Evolutionary conservation across 2,113 vertebrate species (phyloP), one percentile per base, ranked within the genome.

Genomic region (Pachycephala philippinensis): DNA sequence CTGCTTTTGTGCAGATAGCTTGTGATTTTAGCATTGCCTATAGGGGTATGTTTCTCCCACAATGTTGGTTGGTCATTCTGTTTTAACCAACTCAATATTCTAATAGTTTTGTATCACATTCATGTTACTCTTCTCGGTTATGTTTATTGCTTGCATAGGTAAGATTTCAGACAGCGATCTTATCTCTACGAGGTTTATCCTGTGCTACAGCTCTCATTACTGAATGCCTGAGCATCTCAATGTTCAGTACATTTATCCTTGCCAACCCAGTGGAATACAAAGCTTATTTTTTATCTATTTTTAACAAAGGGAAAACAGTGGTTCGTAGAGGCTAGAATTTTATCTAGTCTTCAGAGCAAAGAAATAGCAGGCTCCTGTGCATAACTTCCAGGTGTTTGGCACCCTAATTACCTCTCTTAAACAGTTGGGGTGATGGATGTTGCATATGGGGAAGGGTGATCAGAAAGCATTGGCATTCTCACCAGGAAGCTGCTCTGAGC

Each of bases 1-100:
- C 49, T 92, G 75, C 30, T 77, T 87, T 68, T 83, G 15, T 88
- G 44, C 37, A 56, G 52, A 82, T 82, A 74, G 31, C 26, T 79
- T 85, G 63, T 92, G 78, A 61, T 79, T 87, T 94, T 44, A 64
- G 28, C 1, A 3, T 85, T 71, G 33, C 30, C 37, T 22, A 1
- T 45, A 40, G 37, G 50, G 23, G 5, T 79, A 19, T 76, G 83
- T 85, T 56, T 37, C 45, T 92, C 82, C 49, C 12, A 40, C 33
- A 45, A 0, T 31, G 11, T 56, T 81, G 11, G 16, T 35, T 71
- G 82, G 47, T 93, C 53, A 50, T 81, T 64, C 75, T 91, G 28
- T 93, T 87, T 94, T 61, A 72, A 79, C 16, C 21, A 65, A 13
- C 31, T 60, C 49, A 50, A 4, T 85, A 35, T 68, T 76, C 31